Evolutionary conservation across 2,797 vertebrate genomes (phyloP).

Genomic region (Eulemur albifrons): DNA sequence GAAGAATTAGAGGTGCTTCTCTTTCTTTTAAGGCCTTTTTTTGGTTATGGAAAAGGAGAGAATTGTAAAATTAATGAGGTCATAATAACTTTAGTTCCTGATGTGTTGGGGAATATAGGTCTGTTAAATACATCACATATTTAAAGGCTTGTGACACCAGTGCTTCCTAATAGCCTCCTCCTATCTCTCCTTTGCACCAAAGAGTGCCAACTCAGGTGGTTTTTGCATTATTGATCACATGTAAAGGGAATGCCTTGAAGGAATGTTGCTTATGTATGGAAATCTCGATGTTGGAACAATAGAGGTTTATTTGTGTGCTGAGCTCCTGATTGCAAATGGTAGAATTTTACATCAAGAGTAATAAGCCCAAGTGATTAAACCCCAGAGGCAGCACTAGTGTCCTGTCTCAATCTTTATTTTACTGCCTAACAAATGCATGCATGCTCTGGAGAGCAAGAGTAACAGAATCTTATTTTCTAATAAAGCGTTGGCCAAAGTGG

Average conservation of each 20-base stretch:
- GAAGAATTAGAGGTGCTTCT: background rate
- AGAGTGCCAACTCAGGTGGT: background rate
- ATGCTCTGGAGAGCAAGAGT: background rate
- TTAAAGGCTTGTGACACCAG: background rate
- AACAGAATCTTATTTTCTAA: conserved; percentile 11
- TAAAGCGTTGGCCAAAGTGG: background rate
- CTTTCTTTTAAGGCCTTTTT: background rate
- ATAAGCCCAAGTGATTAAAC: background rate
- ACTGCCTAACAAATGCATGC: background rate
- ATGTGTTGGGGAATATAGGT: background rate
- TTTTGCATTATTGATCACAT: background rate
- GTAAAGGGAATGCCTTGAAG: background rate
- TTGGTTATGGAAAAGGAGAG: conserved; percentile 15
- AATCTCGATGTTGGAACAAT: background rate
- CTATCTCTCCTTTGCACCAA: background rate
- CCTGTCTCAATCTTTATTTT: background rate
- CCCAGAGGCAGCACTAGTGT: background rate
- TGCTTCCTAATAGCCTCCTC: background rate
- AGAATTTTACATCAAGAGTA: conserved; percentile 6
- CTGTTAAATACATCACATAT: background rate
- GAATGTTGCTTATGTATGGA: background rate
- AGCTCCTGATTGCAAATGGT: background rate
- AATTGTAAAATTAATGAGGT: conserved; percentile 40
- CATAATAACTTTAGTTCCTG: background rate
- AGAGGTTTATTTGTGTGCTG: background rate